Percentiles rank a stretch among this genome's conserved stretches.
Conservation (phyloP, 1,140 invertebrate species). For the Acromyrmex echinatior region DNA sequence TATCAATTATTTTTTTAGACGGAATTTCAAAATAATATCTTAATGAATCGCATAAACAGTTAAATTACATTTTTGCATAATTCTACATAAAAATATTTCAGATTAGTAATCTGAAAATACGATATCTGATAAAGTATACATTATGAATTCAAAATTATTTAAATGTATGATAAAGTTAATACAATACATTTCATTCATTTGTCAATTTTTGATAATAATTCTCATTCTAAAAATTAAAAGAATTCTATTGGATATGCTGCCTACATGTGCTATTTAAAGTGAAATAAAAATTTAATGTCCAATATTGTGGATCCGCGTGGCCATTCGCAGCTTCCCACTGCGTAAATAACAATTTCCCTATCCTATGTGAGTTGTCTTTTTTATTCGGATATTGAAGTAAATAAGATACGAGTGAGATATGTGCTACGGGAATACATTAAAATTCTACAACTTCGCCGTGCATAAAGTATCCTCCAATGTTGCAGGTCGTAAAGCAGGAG, state of each 20-base stretch:
- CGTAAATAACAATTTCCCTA: slow-evolving; percentile 44
- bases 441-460: slow-evolving; percentile 46
- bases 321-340: slow-evolving; percentile 34
- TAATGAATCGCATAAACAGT: background rate
- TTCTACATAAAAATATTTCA: background rate
- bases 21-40: slow-evolving; percentile 10
- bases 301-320: slow-evolving; percentile 22
- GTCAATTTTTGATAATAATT: background rate
- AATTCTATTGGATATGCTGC: background rate
- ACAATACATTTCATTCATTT: background rate
- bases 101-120: background rate
- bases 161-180: background rate
- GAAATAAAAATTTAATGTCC: slow-evolving; percentile 29
- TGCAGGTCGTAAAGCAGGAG: slow-evolving; percentile 83
- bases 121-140: too few relatives aligned
- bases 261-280: background rate
- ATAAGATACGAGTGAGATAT: slow-evolving; percentile 35
- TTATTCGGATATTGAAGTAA: slow-evolving; percentile 40
- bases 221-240: background rate
- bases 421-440: slow-evolving; percentile 46
- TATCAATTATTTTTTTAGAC: background rate
- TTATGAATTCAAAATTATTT: background rate
- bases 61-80: background rate
- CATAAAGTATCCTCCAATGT: slow-evolving; percentile 65
- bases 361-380: slow-evolving; percentile 39